Base-by-base conservation (phyloP, 2,113 vertebrate species). In the Pteruthius melanotis region DNA sequence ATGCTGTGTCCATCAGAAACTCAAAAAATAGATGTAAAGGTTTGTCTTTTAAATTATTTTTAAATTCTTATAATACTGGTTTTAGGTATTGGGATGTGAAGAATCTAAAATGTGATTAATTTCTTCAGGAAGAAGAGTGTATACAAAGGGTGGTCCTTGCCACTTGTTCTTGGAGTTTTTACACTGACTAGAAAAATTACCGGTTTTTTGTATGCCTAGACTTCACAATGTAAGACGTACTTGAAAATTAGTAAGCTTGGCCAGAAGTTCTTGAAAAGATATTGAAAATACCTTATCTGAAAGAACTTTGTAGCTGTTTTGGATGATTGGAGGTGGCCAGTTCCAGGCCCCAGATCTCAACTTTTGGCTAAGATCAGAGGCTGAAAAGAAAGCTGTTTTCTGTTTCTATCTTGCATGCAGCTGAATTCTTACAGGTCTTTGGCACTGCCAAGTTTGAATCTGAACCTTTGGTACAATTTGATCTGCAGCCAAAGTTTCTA, bases 1-100 rank as follows among this genome's bases (percentile, higher is more conserved):
- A 94, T 99, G 59, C 97, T 99, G 40, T 99, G 99, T 97, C 98
- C 99, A 45, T 98, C 98, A 28, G 98, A 99, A 98, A 99, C 98
- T 10, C 97, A 96, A 83, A 98, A 91, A 66, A 97, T 99, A 90
- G 98, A 98, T 26, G 59, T 99, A 91, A 99, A 99, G 99, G 99
- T 99, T 97, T 83, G 93, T 96, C 26, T 83, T 59, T 40, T 42
- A 27, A 53, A 33, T 30, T 57, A 4, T 79, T 84, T 87, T 95
- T 75, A 31, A 26, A 52, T 87, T 39, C 6, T 22, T 66, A 9
- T 84, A 75, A 59, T 70, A 19, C 47, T 37, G 31, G 0, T 49
- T 83, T 64, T 39, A 39, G 54, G 17, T 71, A 17, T 57, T 42
- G 11, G 35, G 4, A 39, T 74, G 9, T 6, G 4, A 82, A 45